phyloP scores from a whole-genome alignment of 2,888 invertebrate species.

The Anoncus sp. region DNA sequence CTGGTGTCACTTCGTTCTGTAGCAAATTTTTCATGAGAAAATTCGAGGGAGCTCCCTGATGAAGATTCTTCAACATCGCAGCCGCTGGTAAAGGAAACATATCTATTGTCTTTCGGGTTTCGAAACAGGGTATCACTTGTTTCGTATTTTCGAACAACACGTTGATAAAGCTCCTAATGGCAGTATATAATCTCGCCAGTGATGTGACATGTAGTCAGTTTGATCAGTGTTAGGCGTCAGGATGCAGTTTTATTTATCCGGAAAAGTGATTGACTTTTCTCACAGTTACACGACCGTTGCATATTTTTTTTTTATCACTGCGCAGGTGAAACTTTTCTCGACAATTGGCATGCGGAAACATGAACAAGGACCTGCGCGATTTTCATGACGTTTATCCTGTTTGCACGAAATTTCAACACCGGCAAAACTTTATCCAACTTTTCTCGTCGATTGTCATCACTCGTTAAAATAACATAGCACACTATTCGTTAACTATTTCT shows the following conservation, averaged over 20 bases:
- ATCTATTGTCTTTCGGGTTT: slow-evolving; percentile 21
- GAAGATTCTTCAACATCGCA: slow-evolving; percentile 82
- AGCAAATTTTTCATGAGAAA: slow-evolving; percentile 87
- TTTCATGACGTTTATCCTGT: slow-evolving; percentile 6
- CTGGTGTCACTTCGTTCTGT: slow-evolving; percentile 84
- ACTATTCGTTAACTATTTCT: slow-evolving; percentile 15
- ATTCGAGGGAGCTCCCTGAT: slow-evolving; percentile 84
- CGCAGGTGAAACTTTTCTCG: slow-evolving; percentile 1
- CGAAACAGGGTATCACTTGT: slow-evolving; percentile 1
- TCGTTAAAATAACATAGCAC: slow-evolving; percentile 25
- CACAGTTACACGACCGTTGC: slow-evolving; percentile 10
- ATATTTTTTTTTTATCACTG: slow-evolving; percentile 12
- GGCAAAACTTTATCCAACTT: slow-evolving; percentile 18
- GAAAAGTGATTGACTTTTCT: not conserved
- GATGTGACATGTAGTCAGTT: not conserved
- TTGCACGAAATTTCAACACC: not conserved
- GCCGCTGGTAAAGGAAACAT: slow-evolving; percentile 81
- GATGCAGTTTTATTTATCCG: not conserved
- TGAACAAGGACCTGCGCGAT: not conserved
- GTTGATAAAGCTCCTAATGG: not conserved
- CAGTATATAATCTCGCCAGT: not conserved
- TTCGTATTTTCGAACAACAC: not conserved
- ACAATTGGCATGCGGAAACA: not conserved
- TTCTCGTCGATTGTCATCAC: slow-evolving; percentile 25
- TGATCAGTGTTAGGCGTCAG: not conserved